Percentiles rank a stretch among this genome's conserved stretches.
These are phyloP conservation scores for Leptoclinus maculatus DNA, from an alignment of 2,797 vertebrate species.

Conservation along the genomic window DNA sequence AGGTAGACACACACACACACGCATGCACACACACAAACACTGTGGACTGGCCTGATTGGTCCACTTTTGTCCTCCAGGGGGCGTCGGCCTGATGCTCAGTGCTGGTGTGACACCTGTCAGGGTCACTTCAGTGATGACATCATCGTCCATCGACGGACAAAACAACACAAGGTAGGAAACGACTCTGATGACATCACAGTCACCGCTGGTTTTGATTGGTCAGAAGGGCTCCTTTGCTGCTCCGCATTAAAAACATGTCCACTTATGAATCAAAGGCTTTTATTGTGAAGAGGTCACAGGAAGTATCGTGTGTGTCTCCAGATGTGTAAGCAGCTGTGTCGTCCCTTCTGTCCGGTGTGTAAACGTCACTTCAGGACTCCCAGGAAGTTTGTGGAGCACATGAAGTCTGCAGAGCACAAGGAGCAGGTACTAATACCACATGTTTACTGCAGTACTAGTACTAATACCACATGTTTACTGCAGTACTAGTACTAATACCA, in stretches of 20 bases:
- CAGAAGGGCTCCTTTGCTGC: not conserved
- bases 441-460: not conserved
- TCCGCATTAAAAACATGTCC: not conserved
- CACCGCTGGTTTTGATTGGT: not conserved
- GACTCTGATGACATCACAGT: not conserved
- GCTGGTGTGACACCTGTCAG: conserved; percentile 95
- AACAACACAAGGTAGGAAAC: conserved; percentile 90
- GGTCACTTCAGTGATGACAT: conserved; percentile 90
- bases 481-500: not conserved
- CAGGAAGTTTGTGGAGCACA: conserved; percentile 97
- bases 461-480: not conserved
- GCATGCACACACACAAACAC: not conserved
- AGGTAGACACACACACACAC: conserved; percentile 40
- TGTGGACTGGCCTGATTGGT: not conserved
- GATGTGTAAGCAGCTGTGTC: conserved; percentile 90
- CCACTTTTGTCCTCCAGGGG: conserved; percentile 77
- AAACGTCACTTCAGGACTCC: conserved; percentile 93
- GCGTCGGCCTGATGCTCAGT: conserved; percentile 66
- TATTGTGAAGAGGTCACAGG: not conserved
- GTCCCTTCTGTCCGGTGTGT: conserved; percentile 94
- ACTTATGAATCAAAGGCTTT: not conserved
- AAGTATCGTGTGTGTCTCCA: conserved; percentile 60
- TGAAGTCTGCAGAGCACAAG: conserved; percentile 96
- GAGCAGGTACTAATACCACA: conserved; percentile 73
- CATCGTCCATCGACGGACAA: conserved; percentile 90